Evolutionary conservation across 2,888 invertebrate genomes (phyloP).

Genomic region (Galerucella calmariensis): DNA sequence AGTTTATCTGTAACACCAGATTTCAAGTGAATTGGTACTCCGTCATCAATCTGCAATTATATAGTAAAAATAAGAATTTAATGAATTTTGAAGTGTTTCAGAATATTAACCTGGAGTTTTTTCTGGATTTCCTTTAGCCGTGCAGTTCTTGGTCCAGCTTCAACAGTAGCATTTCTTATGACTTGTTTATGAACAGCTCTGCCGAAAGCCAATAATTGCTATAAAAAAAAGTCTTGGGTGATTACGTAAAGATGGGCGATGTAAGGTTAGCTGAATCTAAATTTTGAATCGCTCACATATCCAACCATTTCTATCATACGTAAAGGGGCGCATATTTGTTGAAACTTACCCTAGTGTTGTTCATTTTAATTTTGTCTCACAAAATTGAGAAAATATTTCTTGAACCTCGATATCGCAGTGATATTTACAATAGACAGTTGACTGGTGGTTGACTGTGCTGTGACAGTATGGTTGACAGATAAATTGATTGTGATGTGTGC

Average conservation of each 20-base stretch:
- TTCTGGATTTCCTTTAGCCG: conserved; percentile 47
- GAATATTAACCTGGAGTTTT: conserved; percentile 47
- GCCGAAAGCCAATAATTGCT: conserved; percentile 34
- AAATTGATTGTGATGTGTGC: too few relatives aligned
- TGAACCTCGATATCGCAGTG: background rate
- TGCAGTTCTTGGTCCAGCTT: conserved; percentile 37
- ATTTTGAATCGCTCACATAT: background rate
- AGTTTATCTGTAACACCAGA: conserved; percentile 69
- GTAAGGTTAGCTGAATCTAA: background rate
- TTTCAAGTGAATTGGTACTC: conserved; percentile 71
- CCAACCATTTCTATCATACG: background rate
- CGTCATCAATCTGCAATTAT: conserved; percentile 68
- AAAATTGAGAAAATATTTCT: background rate
- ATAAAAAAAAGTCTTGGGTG: background rate
- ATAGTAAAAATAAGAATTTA: background rate
- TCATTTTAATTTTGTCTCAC: background rate
- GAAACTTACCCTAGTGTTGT: background rate
- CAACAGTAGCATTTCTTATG: conserved; percentile 37
- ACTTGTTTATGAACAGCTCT: conserved; percentile 41
- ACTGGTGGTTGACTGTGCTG: too few relatives aligned
- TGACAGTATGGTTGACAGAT: background rate
- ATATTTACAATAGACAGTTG: background rate
- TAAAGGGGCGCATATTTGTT: background rate
- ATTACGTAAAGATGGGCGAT: conserved; percentile 23
- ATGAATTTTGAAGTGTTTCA: background rate